Conservation (phyloP, 2,888 invertebrate species). For the Mesochorus sp. region DNA sequence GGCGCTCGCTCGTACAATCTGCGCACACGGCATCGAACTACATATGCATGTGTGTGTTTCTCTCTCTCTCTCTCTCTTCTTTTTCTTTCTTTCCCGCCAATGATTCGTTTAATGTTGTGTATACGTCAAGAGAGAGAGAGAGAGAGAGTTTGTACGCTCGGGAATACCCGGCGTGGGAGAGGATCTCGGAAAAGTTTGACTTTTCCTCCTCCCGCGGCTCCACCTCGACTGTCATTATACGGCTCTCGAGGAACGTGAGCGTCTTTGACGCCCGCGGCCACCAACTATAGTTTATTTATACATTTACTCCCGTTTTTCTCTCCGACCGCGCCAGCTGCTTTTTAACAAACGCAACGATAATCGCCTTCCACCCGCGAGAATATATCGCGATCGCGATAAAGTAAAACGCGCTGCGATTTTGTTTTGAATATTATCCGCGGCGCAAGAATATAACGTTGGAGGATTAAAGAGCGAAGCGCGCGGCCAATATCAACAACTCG, state of each 20-base stretch:
- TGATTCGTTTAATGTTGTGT: conserved; percentile 49
- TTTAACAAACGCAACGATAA: no score
- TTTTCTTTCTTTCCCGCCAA: conserved; percentile 14
- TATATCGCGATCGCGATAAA: conserved; percentile 48
- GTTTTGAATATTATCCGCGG: not conserved
- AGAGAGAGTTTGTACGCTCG: no score
- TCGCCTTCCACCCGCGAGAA: conserved; percentile 44
- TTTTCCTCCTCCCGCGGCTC: no score
- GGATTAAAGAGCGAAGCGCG: no score
- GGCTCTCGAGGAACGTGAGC: not conserved
- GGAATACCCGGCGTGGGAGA: conserved; percentile 26
- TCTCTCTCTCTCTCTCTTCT: conserved; percentile 22
- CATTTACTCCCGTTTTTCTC: conserved; percentile 43
- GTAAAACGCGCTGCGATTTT: not conserved
- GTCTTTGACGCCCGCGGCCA: conserved; percentile 28
- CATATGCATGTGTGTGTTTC: conserved; percentile 1
- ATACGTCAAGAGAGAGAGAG: not conserved
- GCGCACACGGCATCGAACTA: conserved; percentile 34
- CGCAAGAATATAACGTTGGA: no score
- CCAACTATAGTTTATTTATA: conserved; percentile 62
- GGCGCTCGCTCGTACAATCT: conserved; percentile 30
- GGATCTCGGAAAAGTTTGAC: not conserved
- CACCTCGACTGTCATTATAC: no score
- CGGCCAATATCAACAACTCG: conserved; percentile 31
- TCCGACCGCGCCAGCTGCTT: no score